Evolutionary conservation across 2,113 vertebrate genomes (phyloP), one percentile per base, ranked within the genome.

Genomic region (Forbesichthys agassizii): DNA sequence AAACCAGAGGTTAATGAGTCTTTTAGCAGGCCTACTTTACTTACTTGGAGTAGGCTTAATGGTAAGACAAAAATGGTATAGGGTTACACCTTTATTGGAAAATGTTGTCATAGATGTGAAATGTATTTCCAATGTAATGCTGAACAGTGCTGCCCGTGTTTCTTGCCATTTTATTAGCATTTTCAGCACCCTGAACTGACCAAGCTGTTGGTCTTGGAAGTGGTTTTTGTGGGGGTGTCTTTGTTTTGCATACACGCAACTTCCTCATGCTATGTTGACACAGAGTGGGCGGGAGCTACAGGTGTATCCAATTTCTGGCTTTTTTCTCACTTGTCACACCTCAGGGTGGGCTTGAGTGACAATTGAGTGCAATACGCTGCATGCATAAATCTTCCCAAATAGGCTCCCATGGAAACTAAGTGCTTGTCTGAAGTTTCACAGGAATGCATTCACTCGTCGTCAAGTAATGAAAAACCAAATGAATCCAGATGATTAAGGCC

Each of bases 261-360:
- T 62, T 74, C 53, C 61, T 74, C 36, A 1, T 56, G 71, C 62
- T 59, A 47, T 63, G 14, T 8, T 48, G 11, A 33, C 49, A 53
- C 47, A 12, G 61, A 60, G 76, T 54, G 58, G 82, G 88, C 0
- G 27, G 9, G 62, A 48, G 18, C 54, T 67, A 49, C 81, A 78
- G 82, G 82, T 86, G 85, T 70, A 78, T 78, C 83, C 75, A 88
- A 76, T 86, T 82, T 79, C 42, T 79, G 63, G 33, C 63, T 10
- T 58, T 66, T 70, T 83, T 67, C 75, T 84, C 87, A 89, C 83
- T 83, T 88, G 87, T 88, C 74, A 71, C 74, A 76, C 76, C 80
- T 86, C 66, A 80, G 73, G 64, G 64, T 78, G 54, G 54, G 65
- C 74, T 70, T 82, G 76, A 81, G 42, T 79, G 82, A 83, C 73